A percentile compares a stretch with the other conserved stretches of the same genome.
Conservation (phyloP, 2,113 vertebrate species). For the Petaurus breviceps region DNA sequence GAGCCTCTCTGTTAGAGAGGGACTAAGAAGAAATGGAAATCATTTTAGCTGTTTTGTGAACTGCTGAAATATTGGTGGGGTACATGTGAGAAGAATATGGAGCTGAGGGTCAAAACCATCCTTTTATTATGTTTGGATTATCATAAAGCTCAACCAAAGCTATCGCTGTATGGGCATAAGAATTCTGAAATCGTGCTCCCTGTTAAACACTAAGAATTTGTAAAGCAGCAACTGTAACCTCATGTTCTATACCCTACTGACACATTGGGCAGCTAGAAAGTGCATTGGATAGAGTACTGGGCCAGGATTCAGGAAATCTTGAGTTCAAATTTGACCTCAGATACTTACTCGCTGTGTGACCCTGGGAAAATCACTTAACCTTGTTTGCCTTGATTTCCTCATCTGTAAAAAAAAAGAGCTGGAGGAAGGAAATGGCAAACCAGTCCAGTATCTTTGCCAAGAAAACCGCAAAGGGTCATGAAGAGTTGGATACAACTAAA, state of each 20-base stretch:
- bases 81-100: not conserved
- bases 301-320: not conserved
- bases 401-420: not conserved
- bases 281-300: not conserved
- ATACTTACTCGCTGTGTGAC: not conserved
- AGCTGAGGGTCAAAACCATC: not conserved
- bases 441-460: not conserved
- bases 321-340: not conserved
- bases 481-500: not conserved
- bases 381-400: not conserved
- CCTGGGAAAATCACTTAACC: not conserved
- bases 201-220: not conserved
- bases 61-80: not conserved
- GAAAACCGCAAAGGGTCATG: not conserved
- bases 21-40: not conserved
- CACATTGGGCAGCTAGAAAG: not conserved
- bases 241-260: not conserved
- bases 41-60: not conserved
- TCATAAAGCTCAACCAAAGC: not conserved
- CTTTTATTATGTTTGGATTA: not conserved
- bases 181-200: not conserved
- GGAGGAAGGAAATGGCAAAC: not conserved
- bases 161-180: not conserved
- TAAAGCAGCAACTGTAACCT: not conserved
- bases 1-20: not conserved